phyloP scores from a whole-genome alignment of 2,797 vertebrate genomes.

The Chaenodraco wilsoni region DNA sequence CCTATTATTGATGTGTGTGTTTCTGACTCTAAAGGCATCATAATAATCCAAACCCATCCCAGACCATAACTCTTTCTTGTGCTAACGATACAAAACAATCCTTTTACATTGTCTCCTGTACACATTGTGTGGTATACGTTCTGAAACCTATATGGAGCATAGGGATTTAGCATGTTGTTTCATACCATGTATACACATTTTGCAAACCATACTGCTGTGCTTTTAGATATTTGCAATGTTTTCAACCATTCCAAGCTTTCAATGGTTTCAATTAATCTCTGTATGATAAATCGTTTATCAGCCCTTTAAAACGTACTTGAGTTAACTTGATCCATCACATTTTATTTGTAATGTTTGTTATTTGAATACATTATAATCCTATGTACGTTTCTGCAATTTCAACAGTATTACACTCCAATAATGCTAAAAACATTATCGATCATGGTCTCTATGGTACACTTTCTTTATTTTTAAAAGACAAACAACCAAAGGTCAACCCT shows the following conservation, averaged over 20 bases:
- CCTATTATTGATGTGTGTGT: too few species aligned
- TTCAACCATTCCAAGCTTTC: not conserved
- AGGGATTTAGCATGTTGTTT: not conserved
- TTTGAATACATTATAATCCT: not conserved
- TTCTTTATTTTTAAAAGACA: slow-evolving; percentile 18
- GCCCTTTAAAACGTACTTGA: not conserved
- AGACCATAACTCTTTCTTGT: not conserved
- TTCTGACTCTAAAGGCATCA: too few species aligned
- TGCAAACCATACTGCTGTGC: not conserved
- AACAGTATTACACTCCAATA: not conserved
- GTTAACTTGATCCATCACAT: slow-evolving; percentile 2
- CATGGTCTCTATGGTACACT: slow-evolving; percentile 3
- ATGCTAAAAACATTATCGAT: slow-evolving; percentile 39
- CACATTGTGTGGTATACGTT: not conserved
- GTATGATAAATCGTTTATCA: not conserved
- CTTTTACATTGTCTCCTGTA: not conserved
- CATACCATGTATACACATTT: not conserved
- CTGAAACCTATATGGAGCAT: not conserved
- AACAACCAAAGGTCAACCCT: slow-evolving; percentile 27
- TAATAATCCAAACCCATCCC: too few species aligned
- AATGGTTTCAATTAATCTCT: not conserved
- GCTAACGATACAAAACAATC: not conserved
- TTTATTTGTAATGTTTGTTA: not conserved
- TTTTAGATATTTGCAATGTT: not conserved
- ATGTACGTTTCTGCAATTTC: not conserved